A percentile compares a stretch with the other conserved stretches of the same genome.
These are phyloP conservation scores for Gavia stellata DNA, from an alignment of 2,113 vertebrate species.

Conservation along the genomic window DNA sequence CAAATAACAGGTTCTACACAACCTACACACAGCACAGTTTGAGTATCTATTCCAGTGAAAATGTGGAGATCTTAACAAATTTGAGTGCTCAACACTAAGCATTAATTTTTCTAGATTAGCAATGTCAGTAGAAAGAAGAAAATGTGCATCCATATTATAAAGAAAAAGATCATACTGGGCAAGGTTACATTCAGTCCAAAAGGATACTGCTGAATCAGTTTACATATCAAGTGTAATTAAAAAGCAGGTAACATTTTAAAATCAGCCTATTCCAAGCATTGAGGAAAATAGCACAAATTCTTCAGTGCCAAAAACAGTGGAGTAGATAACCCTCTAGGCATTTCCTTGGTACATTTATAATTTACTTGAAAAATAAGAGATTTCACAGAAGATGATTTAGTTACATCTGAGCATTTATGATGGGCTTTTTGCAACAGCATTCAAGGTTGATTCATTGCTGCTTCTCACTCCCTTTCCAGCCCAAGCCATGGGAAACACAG, in stretches of 20 bases:
- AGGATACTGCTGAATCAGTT: background rate
- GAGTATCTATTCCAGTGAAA: background rate
- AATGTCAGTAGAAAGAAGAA: background rate
- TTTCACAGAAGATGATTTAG: background rate
- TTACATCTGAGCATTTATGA: background rate
- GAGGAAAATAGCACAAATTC: background rate
- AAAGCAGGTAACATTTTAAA: background rate
- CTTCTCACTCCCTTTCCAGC: background rate
- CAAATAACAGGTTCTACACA: background rate
- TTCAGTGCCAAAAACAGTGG: background rate
- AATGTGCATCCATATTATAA: background rate
- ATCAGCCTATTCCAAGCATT: background rate
- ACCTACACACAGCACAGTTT: background rate
- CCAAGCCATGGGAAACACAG: background rate
- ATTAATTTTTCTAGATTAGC: background rate
- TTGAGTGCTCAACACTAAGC: background rate
- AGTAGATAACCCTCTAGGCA: background rate
- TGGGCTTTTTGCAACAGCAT: background rate
- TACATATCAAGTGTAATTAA: background rate
- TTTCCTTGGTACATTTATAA: background rate
- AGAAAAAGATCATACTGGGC: background rate
- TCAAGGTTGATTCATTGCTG: background rate
- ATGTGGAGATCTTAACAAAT: background rate
- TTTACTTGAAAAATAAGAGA: background rate
- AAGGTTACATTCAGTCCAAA: background rate